Base-by-base conservation (phyloP, 2,113 vertebrate genomes). In the Climacteris rufus region DNA sequence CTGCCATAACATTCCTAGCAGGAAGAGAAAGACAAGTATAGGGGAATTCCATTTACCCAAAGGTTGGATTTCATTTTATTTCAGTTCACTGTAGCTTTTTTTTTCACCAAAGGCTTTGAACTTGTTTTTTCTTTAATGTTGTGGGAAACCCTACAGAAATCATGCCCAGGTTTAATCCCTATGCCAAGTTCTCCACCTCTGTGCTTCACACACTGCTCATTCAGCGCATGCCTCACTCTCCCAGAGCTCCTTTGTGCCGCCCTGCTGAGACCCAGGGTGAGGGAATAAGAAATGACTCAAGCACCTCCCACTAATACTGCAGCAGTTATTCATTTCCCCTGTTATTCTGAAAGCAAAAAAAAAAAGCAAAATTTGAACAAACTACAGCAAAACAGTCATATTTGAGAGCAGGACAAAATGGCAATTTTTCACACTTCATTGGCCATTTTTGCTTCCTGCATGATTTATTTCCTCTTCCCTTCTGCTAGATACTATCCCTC, bases 41-140 rank as follows among this genome's bases (percentile, higher is more conserved):
- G 80, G n/a, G 69, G 68, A 90, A 95, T 93, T 78, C 65, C 75
- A 61, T 53, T 91, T 88, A 84, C 68, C 74, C 31, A 64, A 78
- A 94, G 49, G 44, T 0, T 93, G 52, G 23, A 47, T 70, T 86
- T 87, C 17, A 2, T 13, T 93, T 92, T 30, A 35, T 69, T 93
- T 72, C 7, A 49, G 76, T 83, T 94, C 64, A 52, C 13, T 52
- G 77, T 16, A 66, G 24, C 7, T 30, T n/a, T 21, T 42, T 28
- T 63, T 56, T 59, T 42, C 15, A 19, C 9, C 5, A 27, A 54
- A 63, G 19, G 28, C 44, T 89, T 85, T 86, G 39, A 74, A 50
- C 2, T 39, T 31, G 13, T 45, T 27, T 49, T 40, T n/a, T 18
- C 27, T 44, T 44, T 72, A 56, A 63, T 23, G 19, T 25, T 77